Percentiles rank a stretch among this genome's conserved stretches.
Evolutionary conservation across 2,888 invertebrate species (phyloP).

Genomic region (Scelioninae gen. 1): DNA sequence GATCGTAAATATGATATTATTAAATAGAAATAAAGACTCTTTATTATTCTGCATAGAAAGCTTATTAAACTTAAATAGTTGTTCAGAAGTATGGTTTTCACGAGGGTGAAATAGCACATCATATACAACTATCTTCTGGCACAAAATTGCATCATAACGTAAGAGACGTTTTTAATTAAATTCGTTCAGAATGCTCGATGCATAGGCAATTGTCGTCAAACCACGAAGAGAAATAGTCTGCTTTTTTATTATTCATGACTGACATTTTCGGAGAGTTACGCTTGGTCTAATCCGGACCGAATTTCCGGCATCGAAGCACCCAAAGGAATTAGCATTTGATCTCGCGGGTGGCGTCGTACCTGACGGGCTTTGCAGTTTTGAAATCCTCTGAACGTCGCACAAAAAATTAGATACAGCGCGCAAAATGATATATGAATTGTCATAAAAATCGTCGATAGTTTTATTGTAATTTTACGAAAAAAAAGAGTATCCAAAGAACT

Average conservation of each 20-base stretch:
- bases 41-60: too few species aligned
- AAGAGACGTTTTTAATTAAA: slow-evolving; percentile 62
- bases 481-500: not conserved
- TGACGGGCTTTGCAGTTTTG: slow-evolving; percentile 68
- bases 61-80: not conserved
- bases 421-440: slow-evolving; percentile 45
- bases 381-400: slow-evolving; percentile 40
- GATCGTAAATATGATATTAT: too few species aligned
- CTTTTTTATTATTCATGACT: slow-evolving; percentile 77
- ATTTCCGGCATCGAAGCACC: slow-evolving; percentile 78
- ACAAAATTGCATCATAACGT: slow-evolving; percentile 41
- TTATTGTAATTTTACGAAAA: slow-evolving; percentile 11
- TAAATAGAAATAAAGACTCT: too few species aligned
- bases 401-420: slow-evolving; percentile 42
- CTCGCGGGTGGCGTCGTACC: slow-evolving; percentile 72
- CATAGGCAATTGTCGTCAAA: slow-evolving; percentile 64
- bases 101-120: not conserved
- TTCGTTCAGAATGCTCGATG: slow-evolving; percentile 59
- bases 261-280: slow-evolving; percentile 74
- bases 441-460: slow-evolving; percentile 12
- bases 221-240: slow-evolving; percentile 64
- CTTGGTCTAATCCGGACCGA: slow-evolving; percentile 77
- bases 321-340: slow-evolving; percentile 81
- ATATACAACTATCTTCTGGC: slow-evolving; percentile 16
- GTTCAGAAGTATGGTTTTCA: not conserved